Conservation (phyloP, 2,113 vertebrate genomes). For the Gymnorhina tibicen region DNA sequence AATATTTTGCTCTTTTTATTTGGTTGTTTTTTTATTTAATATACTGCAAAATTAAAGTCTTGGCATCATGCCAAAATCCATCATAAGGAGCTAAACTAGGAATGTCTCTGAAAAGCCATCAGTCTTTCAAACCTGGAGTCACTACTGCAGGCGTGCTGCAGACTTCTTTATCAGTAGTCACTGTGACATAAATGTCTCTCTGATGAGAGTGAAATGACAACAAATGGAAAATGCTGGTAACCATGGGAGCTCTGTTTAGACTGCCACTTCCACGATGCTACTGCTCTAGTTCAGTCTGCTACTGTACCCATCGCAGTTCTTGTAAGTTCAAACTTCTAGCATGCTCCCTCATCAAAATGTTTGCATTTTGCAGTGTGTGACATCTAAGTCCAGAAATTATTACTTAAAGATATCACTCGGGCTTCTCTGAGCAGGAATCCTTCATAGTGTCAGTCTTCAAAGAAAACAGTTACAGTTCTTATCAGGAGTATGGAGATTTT, state of each 20-base stretch:
- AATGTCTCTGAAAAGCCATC: neutral
- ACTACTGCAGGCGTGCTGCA: neutral
- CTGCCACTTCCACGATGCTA: slow-evolving; percentile 11
- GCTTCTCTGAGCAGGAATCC: neutral
- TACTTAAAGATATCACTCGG: neutral
- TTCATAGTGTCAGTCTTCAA: slow-evolving; percentile 37
- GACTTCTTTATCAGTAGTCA: neutral
- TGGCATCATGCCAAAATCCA: neutral
- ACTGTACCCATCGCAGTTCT: neutral
- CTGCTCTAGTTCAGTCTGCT: neutral
- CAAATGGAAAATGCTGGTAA: slow-evolving; percentile 24
- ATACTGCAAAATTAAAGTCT: neutral
- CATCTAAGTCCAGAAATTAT: neutral
- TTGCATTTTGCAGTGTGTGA: neutral
- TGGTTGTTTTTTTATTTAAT: neutral
- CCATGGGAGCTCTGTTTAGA: slow-evolving; percentile 13
- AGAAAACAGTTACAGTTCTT: slow-evolving; percentile 23
- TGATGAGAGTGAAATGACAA: slow-evolving; percentile 13
- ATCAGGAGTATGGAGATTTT: neutral
- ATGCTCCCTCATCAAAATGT: neutral
- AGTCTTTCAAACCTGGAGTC: neutral
- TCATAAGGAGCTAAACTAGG: neutral
- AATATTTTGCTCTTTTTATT: neutral
- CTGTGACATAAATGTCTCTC: neutral
- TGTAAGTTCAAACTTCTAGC: neutral